Percentiles rank a stretch among this genome's conserved stretches.
phyloP scores from a whole-genome alignment of 1,140 invertebrate genomes.

The Ptiloglossa arizonensis region DNA sequence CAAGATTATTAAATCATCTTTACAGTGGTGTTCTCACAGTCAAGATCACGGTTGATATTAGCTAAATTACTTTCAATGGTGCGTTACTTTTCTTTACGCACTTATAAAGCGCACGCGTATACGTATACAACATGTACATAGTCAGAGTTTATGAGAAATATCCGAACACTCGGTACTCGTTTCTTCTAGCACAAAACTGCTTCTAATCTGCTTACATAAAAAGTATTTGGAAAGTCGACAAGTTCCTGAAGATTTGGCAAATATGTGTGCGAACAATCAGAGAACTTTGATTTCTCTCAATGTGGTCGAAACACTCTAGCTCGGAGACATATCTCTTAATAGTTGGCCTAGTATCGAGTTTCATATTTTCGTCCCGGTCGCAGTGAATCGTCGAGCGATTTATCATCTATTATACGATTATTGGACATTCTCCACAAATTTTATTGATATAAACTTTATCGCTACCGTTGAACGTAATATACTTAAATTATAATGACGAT shows the following conservation, averaged over 20 bases:
- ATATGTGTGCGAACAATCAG: background rate
- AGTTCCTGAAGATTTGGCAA: constrained; percentile 8
- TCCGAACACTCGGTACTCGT: background rate
- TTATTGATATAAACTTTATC: constrained; percentile 81
- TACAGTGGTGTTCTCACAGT: too few relatives aligned
- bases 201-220: background rate
- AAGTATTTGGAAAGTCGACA: background rate
- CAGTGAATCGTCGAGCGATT: constrained; percentile 66
- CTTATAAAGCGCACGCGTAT: too few relatives aligned
- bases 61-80: too few relatives aligned
- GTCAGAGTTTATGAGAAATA: background rate
- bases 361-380: constrained; percentile 75
- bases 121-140: background rate
- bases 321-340: constrained; percentile 72
- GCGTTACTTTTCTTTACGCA: too few relatives aligned
- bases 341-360: constrained; percentile 81
- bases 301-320: constrained; percentile 56
- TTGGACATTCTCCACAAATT: constrained; percentile 79
- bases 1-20: too few relatives aligned
- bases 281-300: constrained; percentile 6
- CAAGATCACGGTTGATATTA: too few relatives aligned
- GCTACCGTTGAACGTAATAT: constrained; percentile 77
- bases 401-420: constrained; percentile 76
- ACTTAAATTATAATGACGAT: constrained; percentile 66
- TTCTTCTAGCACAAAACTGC: background rate